Conservation (phyloP, 2,888 invertebrate genomes). For the Sphaeridia pumilis region DNA sequence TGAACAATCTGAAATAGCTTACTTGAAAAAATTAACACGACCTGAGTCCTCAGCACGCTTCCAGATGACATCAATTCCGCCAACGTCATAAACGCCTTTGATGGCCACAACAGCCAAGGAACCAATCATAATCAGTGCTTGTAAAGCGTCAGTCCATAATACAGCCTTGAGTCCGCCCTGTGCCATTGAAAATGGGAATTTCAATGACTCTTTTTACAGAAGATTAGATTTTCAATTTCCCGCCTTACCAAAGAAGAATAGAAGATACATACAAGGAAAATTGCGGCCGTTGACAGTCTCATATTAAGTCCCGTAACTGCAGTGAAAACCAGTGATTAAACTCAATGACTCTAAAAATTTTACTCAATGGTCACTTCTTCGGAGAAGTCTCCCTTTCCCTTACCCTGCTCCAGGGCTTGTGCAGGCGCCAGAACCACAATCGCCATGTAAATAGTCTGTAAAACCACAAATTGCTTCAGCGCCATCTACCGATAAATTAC, state of each 20-base stretch:
- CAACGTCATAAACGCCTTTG: conserved; percentile 25
- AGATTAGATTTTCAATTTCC: background rate
- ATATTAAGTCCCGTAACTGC: conserved; percentile 56
- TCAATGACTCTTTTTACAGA: background rate
- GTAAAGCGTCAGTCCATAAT: conserved; percentile 36
- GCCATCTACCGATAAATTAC: too few relatives aligned
- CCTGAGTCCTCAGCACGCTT: conserved; percentile 11
- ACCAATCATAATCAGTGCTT: conserved; percentile 33
- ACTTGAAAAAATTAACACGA: conserved; percentile 31
- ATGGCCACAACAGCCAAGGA: conserved; percentile 31
- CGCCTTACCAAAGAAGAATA: conserved; percentile 56
- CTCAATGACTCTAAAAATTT: background rate
- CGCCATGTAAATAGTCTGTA: conserved; percentile 39
- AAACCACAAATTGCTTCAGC: background rate
- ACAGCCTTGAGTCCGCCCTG: conserved; percentile 36
- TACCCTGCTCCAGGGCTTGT: conserved; percentile 56
- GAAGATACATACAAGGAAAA: conserved; percentile 60
- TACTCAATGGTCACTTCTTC: background rate
- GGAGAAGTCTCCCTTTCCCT: conserved; percentile 23
- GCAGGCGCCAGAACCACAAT: conserved; percentile 58
- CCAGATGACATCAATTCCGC: conserved; percentile 24
- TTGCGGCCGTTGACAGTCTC: conserved; percentile 52
- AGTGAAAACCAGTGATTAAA: conserved; percentile 26
- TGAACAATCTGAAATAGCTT: conserved; percentile 4
- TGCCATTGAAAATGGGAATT: conserved; percentile 39